Evolutionary conservation across 2,888 invertebrate species (phyloP), one percentile per base, ranked within the genome.

Genomic region (Agelastica alni): DNA sequence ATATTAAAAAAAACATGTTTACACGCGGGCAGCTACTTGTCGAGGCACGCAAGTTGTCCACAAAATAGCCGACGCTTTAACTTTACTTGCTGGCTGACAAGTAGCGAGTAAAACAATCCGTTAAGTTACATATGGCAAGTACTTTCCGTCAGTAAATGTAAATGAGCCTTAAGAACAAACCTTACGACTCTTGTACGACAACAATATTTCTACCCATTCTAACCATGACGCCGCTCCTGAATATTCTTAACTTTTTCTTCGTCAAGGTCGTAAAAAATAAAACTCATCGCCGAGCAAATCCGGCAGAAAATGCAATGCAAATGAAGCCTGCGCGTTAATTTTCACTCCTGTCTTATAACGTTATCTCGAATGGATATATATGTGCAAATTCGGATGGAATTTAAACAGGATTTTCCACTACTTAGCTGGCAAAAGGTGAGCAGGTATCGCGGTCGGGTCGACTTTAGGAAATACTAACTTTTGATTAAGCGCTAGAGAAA

Each of bases 201-300:
- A n/a, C n/a, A n/a, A n/a, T n/a, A n/a, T n/a, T n/a, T n/a, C 12
- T 34, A 9, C 12, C 12, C 7, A 10, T 12, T 17, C 10, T n/a
- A 12, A 41, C 10, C 5, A 28, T 31, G 3, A 30, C 20, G 32
- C 12, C 49, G 49, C 49, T 31, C 31, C 14, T 49, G 49, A 13
- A 20, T 32, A 41, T 41, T 13, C 16, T 54, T 53, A 58, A 58
- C 59, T 56, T 58, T 59, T 58, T 48, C 49, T 26, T 26, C 26
- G 6, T 39, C 12, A 61, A 48, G 48, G 41, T 58, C 62, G 63
- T 68, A 69, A 68, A 69, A 70, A 70, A 70, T 70, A 68, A 69
- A 69, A 68, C 68, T 69, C 70, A 68, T 69, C 67, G 65, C 64
- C 59, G 43, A 54, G 62, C 63, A 68, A 67, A 68, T 69, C 69